Conservation (phyloP, 2,113 vertebrate species). For the Tachycineta bicolor region DNA sequence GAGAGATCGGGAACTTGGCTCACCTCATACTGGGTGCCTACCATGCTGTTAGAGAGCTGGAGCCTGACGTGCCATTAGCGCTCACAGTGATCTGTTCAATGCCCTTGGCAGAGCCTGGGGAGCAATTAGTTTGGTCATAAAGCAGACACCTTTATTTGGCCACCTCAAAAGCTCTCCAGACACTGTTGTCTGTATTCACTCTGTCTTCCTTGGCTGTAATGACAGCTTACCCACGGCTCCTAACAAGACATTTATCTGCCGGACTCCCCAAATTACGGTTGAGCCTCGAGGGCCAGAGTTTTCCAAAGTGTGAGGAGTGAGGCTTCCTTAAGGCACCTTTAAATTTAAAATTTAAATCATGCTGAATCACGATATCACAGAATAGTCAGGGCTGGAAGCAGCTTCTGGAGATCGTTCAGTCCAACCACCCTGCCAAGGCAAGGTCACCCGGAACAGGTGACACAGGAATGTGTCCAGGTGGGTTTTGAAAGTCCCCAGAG, state of each 20-base stretch:
- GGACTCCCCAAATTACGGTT: not conserved
- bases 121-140: not conserved
- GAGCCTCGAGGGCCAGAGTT: not conserved
- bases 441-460: not conserved
- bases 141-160: not conserved
- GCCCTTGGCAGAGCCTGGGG: not conserved
- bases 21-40: rapidly evolving
- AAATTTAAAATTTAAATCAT: not conserved
- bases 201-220: rapidly evolving
- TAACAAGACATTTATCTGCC: rapidly evolving
- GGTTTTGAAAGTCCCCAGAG: not conserved
- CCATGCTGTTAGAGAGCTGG: too few relatives aligned
- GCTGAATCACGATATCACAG: not conserved
- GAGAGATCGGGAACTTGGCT: not conserved
- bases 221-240: not conserved
- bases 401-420: not conserved
- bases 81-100: rapidly evolving
- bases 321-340: not conserved
- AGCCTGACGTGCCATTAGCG: too few relatives aligned
- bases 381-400: not conserved
- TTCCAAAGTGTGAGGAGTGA: rapidly evolving
- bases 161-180: not conserved
- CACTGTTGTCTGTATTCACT: rapidly evolving
- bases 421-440: not conserved
- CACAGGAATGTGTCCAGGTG: not conserved